Base-by-base conservation (phyloP, 2,888 invertebrate species). In the Cosmia pyralina region DNA sequence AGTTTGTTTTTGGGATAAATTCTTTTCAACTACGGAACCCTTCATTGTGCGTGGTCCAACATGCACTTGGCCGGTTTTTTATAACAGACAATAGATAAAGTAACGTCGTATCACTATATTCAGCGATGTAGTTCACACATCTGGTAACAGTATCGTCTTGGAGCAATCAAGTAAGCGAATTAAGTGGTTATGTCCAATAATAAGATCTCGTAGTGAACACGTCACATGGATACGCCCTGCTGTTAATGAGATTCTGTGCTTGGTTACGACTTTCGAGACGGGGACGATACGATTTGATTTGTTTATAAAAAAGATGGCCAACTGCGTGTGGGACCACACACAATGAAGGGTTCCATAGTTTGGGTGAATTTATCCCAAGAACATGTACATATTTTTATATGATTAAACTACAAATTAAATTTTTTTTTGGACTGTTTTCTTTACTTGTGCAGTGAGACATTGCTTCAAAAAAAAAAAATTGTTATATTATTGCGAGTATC, bases 101-200 rank as follows among this genome's bases (percentile, higher is more conserved):
- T 44, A 44, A n/a, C 11, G 17, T 41, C 60, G 38, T 46, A 67
- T 38, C 60, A 60, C 44, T 62, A 44, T 38, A 68, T 72, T 72
- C 34, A 64, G 28, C 48, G 4, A 58, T 64, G 75, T 73, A 44
- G 73, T 84, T 46, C 62, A 55, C 65, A 75, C 86, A 86, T 69
- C 71, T 82, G 85, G 72, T 64, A 72, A 66, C 70, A 62, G 68
- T 78, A 62, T 77, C 68, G 60, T 75, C 38, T 60, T 55, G 53
- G 66, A 79, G 81, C 83, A 86, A 85, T 86, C 79, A 85, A 86
- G 87, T 76, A 73, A 76, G 82, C 74, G 75, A 81, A 85, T 85
- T 79, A 81, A 83, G 85, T 75, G 87, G 83, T 86, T 85, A 86
- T 86, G 85, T 83, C 83, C 87, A 81, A 85, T 85, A 85, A 86